A percentile compares a stretch with the other conserved stretches of the same genome.
Conservation (phyloP, 1,140 invertebrate genomes). For the Drosophila bipectinata region DNA sequence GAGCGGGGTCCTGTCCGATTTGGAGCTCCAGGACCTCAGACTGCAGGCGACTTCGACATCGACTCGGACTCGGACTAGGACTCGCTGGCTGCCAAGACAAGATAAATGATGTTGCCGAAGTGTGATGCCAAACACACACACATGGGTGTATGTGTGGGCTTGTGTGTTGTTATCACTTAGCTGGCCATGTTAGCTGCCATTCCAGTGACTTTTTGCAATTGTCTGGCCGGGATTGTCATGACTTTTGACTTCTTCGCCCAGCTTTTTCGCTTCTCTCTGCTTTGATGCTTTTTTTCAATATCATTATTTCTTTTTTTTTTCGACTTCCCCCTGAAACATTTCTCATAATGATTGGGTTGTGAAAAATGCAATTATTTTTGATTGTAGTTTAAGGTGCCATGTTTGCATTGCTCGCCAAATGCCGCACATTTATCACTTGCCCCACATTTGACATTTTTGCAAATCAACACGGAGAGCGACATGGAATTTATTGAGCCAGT, state of each 20-base stretch:
- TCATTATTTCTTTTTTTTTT: background rate
- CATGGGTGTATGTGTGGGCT: conserved; percentile 1
- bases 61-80: conserved; percentile 5
- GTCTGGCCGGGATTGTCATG: conserved; percentile 45
- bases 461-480: conserved; percentile 48
- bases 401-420: conserved; percentile 69
- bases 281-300: conserved; percentile 9
- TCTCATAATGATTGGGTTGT: conserved; percentile 58
- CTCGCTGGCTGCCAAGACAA: conserved; percentile 47
- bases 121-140: conserved; percentile 32
- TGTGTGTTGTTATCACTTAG: conserved; percentile 50
- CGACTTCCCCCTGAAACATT: conserved; percentile 3
- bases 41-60: conserved; percentile 44
- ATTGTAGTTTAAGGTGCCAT: conserved; percentile 64
- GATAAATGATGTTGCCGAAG: conserved; percentile 75
- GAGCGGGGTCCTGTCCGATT: conserved; percentile 35
- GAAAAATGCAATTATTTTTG: conserved; percentile 73
- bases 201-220: conserved; percentile 64
- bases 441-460: conserved; percentile 42
- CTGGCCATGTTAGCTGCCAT: conserved; percentile 56
- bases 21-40: conserved; percentile 18
- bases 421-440: conserved; percentile 68
- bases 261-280: conserved; percentile 11
- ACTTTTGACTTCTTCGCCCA: conserved; percentile 48
- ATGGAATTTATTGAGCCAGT: conserved; percentile 70